A percentile compares a stretch with the other conserved stretches of the same genome.
Conservation (phyloP, 2,797 vertebrate species). For the Anisognathus igniventris region DNA sequence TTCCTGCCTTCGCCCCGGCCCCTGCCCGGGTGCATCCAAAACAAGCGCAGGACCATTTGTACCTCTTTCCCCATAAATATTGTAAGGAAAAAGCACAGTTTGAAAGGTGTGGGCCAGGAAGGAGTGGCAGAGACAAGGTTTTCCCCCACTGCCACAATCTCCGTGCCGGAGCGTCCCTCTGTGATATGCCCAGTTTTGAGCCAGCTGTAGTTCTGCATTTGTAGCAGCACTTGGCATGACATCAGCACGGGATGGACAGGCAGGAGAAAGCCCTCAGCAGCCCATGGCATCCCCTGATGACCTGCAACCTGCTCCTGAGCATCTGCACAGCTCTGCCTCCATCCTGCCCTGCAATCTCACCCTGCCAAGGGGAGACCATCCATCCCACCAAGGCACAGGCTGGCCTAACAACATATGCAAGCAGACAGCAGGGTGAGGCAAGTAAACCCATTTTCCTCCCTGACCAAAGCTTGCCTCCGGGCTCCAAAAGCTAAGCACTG, state of each 20-base stretch:
- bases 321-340: background rate
- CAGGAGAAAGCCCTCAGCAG: background rate
- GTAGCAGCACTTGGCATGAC: background rate
- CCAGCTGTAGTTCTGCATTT: background rate
- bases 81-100: background rate
- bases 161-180: accelerated
- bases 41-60: background rate
- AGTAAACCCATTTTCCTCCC: slow-evolving; percentile 8
- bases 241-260: background rate
- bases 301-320: background rate
- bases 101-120: background rate
- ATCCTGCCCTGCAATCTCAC: background rate
- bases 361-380: background rate
- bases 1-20: background rate
- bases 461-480: background rate
- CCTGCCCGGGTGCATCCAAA: background rate
- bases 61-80: background rate
- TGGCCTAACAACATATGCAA: background rate
- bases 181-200: background rate
- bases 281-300: background rate
- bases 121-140: background rate
- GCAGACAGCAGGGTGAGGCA: background rate
- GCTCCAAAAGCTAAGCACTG: slow-evolving; percentile 5
- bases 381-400: accelerated
- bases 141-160: accelerated